These are phyloP conservation scores for Microctonus aethiopoides DNA, from an alignment of 2,888 invertebrate genomes.

Conservation along the genomic window DNA sequence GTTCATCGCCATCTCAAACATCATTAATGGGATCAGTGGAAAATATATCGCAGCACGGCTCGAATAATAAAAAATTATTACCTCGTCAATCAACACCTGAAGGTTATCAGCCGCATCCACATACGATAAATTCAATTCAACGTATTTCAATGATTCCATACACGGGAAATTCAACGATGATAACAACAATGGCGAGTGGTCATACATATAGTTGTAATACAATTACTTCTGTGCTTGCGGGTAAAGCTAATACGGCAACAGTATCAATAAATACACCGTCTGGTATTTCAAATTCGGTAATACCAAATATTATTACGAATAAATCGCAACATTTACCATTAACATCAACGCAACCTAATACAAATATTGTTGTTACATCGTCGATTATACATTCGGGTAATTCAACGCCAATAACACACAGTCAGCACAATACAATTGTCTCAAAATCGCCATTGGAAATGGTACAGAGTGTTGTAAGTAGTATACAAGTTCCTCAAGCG, in stretches of 20 bases:
- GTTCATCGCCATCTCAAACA: conserved; percentile 51
- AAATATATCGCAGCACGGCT: conserved; percentile 29
- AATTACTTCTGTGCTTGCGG: conserved; percentile 83
- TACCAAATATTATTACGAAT: conserved; percentile 61
- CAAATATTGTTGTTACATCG: conserved; percentile 60
- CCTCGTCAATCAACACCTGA: conserved; percentile 44
- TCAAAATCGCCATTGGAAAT: conserved; percentile 79
- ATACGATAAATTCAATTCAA: conserved; percentile 53
- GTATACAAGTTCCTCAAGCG: conserved; percentile 72
- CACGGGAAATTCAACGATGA: conserved; percentile 64
- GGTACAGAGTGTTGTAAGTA: conserved; percentile 82
- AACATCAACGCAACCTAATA: conserved; percentile 66
- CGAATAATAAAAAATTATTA: conserved; percentile 19
- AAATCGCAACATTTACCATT: conserved; percentile 64
- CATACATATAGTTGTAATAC: conserved; percentile 84
- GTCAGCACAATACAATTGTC: conserved; percentile 63
- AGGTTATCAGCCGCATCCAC: conserved; percentile 63
- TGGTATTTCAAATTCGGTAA: conserved; percentile 64
- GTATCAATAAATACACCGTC: conserved; percentile 78
- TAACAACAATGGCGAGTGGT: conserved; percentile 77
- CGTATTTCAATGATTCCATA: conserved; percentile 53
- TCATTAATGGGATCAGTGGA: conserved; percentile 25
- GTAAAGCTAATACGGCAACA: conserved; percentile 80
- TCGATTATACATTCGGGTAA: conserved; percentile 43
- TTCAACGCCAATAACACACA: conserved; percentile 43